A percentile compares a stretch with the other conserved stretches of the same genome.
Evolutionary conservation across 2,888 invertebrate genomes (phyloP).

Genomic region (Adelognathus sp.): DNA sequence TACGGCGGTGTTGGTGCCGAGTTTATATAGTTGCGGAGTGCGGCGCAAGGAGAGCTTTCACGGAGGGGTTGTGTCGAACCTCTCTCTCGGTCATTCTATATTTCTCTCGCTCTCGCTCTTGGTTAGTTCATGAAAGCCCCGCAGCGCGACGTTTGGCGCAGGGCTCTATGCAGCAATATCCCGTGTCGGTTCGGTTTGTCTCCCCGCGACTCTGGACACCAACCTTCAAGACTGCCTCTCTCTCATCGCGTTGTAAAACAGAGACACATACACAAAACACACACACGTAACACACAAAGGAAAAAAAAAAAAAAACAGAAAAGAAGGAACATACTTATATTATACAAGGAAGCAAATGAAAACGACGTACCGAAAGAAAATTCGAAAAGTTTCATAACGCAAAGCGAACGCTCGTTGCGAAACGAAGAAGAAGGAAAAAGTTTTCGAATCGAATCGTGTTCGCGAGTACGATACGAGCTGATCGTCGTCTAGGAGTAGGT

Average conservation of each 20-base stretch:
- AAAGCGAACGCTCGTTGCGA: no score
- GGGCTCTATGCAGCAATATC: constrained; percentile 78
- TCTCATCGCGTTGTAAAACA: constrained; percentile 51
- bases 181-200: constrained; percentile 76
- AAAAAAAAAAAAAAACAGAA: background rate
- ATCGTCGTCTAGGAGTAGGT: background rate
- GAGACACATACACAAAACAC: constrained; percentile 10
- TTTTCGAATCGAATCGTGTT: no score
- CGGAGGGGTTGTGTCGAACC: constrained; percentile 4
- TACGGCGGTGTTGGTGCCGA: constrained; percentile 59
- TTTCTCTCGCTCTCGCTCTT: no score
- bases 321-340: background rate
- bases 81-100: no score
- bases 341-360: background rate
- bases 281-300: background rate
- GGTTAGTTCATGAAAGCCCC: constrained; percentile 74
- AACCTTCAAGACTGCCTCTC: constrained; percentile 74
- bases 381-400: constrained; percentile 15
- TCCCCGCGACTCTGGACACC: constrained; percentile 72
- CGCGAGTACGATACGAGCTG: constrained; percentile 14
- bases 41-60: constrained; percentile 56
- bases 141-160: constrained; percentile 77
- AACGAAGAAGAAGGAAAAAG: no score
- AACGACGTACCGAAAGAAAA: background rate
- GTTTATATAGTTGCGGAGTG: constrained; percentile 53